A percentile compares a stretch with the other conserved stretches of the same genome.
Conservation (phyloP, 2,797 vertebrate genomes). For the Sebastes variabilis region DNA sequence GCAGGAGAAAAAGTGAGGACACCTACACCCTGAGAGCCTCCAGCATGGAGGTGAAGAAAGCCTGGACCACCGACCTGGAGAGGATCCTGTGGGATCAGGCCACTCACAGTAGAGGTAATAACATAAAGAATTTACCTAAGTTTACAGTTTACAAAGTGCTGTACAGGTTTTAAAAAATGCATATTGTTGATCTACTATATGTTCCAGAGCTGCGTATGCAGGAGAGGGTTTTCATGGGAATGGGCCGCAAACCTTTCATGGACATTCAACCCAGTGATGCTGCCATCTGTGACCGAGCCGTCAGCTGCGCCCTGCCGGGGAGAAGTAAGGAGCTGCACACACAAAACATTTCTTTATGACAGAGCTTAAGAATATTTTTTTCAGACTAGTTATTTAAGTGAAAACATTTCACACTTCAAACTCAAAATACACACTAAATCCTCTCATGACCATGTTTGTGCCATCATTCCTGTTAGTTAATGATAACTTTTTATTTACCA, state of each 20-base stretch:
- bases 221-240: slow-evolving; percentile 87
- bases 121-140: background rate
- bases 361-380: background rate
- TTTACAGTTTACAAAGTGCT: background rate
- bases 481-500: background rate
- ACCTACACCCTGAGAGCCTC: slow-evolving; percentile 82
- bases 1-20: slow-evolving; percentile 84
- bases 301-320: slow-evolving; percentile 70
- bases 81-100: slow-evolving; percentile 88
- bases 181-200: background rate
- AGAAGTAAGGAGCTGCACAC: slow-evolving; percentile 70
- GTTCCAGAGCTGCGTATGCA: slow-evolving; percentile 84
- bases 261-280: slow-evolving; percentile 85
- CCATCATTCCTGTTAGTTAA: background rate
- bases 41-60: slow-evolving; percentile 81
- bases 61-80: slow-evolving; percentile 86
- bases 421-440: background rate
- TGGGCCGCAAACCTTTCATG: slow-evolving; percentile 84
- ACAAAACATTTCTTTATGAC: too few species aligned
- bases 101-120: slow-evolving; percentile 81
- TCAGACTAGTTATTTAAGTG: background rate
- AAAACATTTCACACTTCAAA: background rate
- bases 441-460: background rate
- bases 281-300: slow-evolving; percentile 82
- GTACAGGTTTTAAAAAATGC: background rate